Evolutionary conservation across 2,113 vertebrate genomes (phyloP), one percentile per base, ranked within the genome.

Genomic region (Ageneiosus marmoratus): DNA sequence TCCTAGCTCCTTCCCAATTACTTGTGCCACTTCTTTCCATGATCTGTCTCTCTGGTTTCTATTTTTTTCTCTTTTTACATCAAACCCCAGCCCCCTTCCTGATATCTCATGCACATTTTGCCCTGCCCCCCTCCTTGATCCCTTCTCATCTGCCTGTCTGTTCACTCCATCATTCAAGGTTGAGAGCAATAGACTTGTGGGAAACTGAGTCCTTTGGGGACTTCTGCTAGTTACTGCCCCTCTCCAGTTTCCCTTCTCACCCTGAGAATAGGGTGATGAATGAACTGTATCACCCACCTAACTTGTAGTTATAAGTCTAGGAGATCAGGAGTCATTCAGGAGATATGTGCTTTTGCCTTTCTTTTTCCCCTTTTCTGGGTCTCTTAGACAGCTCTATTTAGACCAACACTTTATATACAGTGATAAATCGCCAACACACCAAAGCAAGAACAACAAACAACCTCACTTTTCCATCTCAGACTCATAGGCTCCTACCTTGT

Each of bases 401-500:
- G 46, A 34, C 44, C 41, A 70, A 22, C 44, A 56, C 41, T 56
- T 85, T 67, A 80, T 69, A 81, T 0, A 55, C 32, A 58, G 80
- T 79, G 83, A 88, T 77, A 58, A 81, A 83, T n/a, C 75, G 44
- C 41, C 84, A 70, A 27, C 11, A 27, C 44, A 77, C 44, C 60
- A 60, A 27, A 18, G 50, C 6, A 29, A 79, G 20, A 81, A 32
- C 37, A 41, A 41, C 37, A 41, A 41, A 41, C 37, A 70, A 80
- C 48, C 51, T 50, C 48, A 63, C 37, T 44, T 34, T 58, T 81
- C 20, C 41, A 27, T 48, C 56, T 27, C 67, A 72, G n/a, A 72
- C 37, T 72, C 37, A 22, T 44, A 4, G 16, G 55, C 50, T 50
- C 83, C 16, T 94, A 97, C 96, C 95, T 97, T 97, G 91, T 96